Evolutionary conservation across 2,113 vertebrate species (phyloP), one percentile per base, ranked within the genome.

Genomic region (Danio rerio): DNA sequence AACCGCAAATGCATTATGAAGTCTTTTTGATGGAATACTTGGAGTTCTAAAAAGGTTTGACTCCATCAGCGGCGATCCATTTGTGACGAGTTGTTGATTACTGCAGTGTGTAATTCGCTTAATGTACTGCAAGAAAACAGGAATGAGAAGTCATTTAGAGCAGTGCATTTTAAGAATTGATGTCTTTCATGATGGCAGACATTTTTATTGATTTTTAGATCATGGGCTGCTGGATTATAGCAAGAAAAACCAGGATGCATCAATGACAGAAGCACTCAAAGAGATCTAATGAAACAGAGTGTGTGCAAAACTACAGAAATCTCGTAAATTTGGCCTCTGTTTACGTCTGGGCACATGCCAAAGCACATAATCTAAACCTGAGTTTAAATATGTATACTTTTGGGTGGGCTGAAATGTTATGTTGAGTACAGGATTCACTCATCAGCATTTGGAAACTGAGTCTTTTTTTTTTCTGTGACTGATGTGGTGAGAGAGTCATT

Each of bases 391-490:
- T 18, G 11, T 65, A 11, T 45, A 5, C n/a, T 68, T 16, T 68
- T 47, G 16, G n/a, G n/a, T 47, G 6, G 2, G 43, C 9, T 68
- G 12, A 3, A 68, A 18, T 20, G 10, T 11, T 47, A 18, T 68
- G 65, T 20, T 47, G 9, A 68, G 16, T 18, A 18, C 65, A 68
- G 9, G 65, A 68, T 68, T 68, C 65, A 68, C 65, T 68, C 65
- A 68, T 68, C 40, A 43, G 62, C 4, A 5, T 66, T 45, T 47
- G 9, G 16, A 68, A 47, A 47, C 42, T 16, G 18, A 18, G 9
- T 18, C n/a, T n/a, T 10, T 1, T 31, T 31, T 31, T 68, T 68
- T 20, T 68, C 5, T 47, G 16, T 45, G 15, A 66, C 15, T 66
- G 15, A 42, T 68, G 43, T 68, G 63, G 63, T 45, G 11, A 42